Evolutionary conservation across 2,113 vertebrate species (phyloP), one percentile per base, ranked within the genome.

Genomic region (Bos javanicus): DNA sequence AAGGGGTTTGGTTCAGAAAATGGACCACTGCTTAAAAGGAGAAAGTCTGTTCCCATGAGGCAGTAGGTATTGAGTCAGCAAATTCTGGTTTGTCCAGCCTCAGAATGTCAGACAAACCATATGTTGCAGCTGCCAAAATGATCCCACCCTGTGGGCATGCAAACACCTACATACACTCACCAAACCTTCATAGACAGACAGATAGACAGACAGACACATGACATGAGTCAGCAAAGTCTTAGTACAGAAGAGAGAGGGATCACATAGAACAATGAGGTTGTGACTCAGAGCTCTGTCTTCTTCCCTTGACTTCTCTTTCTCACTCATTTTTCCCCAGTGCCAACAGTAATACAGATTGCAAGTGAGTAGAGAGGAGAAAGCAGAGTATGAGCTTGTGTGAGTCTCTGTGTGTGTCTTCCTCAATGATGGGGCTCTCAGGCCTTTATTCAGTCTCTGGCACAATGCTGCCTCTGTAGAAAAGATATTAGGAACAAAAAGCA

Each of bases 401-500:
- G 39, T 85, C 21, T 50, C 52, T 43, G 52, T 50, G 19, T 30
- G 93, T 94, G 80, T 97, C 96, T 98, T 6, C 94, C 85, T 16
- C 43, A 52, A 98, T 89, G 2, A 50, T 0, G 94, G 93, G 48
- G 87, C 98, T 95, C 98, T 96, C 97, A 97, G 98, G 84, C 93
- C 97, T 98, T 97, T 95, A 87, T 92, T 98, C 97, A 97, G 80
- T 91, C 93, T 94, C 94, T 98, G 98, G 98, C 98, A 99, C 99
- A 99, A 99, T 98, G 33, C 96, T 97, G 96, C 98, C 98, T 98
- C 98, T 99, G 98, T 99, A 98, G 98, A 99, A 98, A 99, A 98
- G 98, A 99, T 98, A 98, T 99, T 98, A 98, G 97, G 98, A 99
- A 98, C 98, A 98, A 99, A 99, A 99, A 99, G 98, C 97, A 98